These are phyloP conservation scores for Condylura cristata DNA, from an alignment of 2,113 vertebrate genomes.

Conservation along the genomic window DNA sequence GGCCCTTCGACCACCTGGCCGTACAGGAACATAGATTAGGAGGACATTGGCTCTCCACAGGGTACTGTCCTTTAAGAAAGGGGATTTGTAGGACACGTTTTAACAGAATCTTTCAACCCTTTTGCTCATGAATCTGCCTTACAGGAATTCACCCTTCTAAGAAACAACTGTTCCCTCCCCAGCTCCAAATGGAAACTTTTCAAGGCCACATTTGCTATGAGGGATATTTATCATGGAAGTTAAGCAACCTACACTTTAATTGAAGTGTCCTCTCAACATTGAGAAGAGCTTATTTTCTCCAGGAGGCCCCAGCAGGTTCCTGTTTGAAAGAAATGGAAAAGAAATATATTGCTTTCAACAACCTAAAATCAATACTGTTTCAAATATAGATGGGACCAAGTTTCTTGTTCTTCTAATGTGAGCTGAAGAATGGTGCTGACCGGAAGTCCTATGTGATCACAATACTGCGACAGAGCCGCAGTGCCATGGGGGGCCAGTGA, in stretches of 20 bases:
- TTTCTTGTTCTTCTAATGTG: conserved; percentile 50
- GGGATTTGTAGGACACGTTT: not conserved
- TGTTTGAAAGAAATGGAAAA: conserved; percentile 74
- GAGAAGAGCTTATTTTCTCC: conserved; percentile 68
- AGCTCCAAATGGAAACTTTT: conserved; percentile 54
- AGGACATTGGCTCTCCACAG: not conserved
- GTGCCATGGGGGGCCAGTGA: not conserved
- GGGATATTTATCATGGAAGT: conserved; percentile 59
- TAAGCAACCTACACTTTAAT: conserved; percentile 71
- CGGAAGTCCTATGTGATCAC: conserved; percentile 50
- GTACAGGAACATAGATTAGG: not conserved
- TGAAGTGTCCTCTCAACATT: conserved; percentile 52
- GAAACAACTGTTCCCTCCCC: conserved; percentile 40
- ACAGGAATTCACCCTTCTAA: conserved; percentile 36
- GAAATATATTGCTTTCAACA: conserved; percentile 68
- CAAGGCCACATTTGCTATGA: conserved; percentile 58
- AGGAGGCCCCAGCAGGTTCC: not conserved
- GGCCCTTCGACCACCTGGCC: not conserved
- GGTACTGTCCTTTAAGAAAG: not conserved
- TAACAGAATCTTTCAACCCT: conserved; percentile 5
- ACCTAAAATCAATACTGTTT: conserved; percentile 70
- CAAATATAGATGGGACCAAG: conserved; percentile 41
- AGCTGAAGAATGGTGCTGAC: conserved; percentile 51
- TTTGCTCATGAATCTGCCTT: conserved; percentile 34
- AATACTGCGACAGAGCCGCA: conserved; percentile 10